Evolutionary conservation across 2,113 vertebrate genomes (phyloP).

Genomic region (Neodon shergylaensis): DNA sequence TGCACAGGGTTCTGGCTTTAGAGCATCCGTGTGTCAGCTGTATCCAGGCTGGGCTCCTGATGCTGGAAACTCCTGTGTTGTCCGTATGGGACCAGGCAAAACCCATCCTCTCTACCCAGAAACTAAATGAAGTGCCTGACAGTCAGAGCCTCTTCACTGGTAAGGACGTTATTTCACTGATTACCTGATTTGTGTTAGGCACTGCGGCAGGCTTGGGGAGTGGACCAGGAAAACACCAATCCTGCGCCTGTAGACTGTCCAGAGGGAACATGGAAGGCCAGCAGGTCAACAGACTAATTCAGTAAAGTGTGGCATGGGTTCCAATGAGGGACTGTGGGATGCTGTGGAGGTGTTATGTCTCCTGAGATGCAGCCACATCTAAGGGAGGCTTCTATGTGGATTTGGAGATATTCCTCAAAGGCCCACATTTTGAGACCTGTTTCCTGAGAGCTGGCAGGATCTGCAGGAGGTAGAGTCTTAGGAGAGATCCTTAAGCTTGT

Average conservation of each 20-base stretch:
- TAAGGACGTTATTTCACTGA: background rate
- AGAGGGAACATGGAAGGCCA: background rate
- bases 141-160: background rate
- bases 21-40: background rate
- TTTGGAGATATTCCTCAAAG: background rate
- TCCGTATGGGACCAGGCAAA: background rate
- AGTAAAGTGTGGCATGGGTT: rapidly evolving
- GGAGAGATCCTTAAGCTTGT: background rate
- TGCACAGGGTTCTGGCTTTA: background rate
- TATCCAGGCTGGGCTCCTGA: background rate
- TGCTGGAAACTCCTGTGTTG: rapidly evolving
- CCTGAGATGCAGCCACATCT: background rate
- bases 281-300: background rate
- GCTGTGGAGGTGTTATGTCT: background rate
- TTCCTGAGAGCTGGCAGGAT: background rate
- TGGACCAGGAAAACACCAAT: background rate
- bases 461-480: background rate
- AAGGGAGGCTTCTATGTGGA: too few species aligned
- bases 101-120: background rate
- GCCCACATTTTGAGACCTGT: background rate
- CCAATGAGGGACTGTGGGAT: rapidly evolving
- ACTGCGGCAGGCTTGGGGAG: background rate
- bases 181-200: background rate
- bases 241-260: background rate
- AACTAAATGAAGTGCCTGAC: background rate